Evolutionary conservation across 1,140 invertebrate genomes (phyloP).

Genomic region (Cotesia vestalis): DNA sequence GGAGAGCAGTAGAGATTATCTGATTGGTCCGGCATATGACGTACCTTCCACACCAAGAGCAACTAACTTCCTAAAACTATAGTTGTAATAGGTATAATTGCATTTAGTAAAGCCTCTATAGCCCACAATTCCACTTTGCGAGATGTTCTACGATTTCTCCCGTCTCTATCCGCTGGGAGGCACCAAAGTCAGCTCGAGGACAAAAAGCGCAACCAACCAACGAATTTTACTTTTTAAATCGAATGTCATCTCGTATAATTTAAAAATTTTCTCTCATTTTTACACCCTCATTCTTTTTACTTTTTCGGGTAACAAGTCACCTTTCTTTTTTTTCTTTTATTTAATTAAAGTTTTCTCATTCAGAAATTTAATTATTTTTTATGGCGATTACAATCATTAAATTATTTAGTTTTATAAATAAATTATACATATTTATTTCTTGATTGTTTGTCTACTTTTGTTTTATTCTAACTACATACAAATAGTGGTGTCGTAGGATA

Average conservation of each 20-base stretch:
- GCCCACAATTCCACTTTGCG: constrained; percentile 6
- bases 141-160: constrained; percentile 8
- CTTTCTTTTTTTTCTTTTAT: background rate
- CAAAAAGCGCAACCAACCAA: background rate
- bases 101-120: constrained; percentile 17
- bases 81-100: constrained; percentile 25
- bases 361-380: background rate
- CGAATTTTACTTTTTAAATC: constrained; percentile 31
- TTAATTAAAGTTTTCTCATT: background rate
- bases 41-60: constrained; percentile 3
- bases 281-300: background rate
- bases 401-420: too few relatives aligned
- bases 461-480: too few relatives aligned
- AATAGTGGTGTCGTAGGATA: too few relatives aligned
- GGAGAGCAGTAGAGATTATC: constrained; percentile 4
- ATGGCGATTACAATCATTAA: too few relatives aligned
- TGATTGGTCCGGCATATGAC: constrained; percentile 29
- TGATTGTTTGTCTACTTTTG: too few relatives aligned
- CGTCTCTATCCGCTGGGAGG: background rate
- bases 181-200: background rate
- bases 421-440: too few relatives aligned
- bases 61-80: background rate
- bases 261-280: constrained; percentile 12
- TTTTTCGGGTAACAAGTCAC: background rate
- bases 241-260: constrained; percentile 33